Evolutionary conservation across 2,888 invertebrate species (phyloP), one percentile per base, ranked within the genome.

Genomic region (Ectropis crepuscularia): DNA sequence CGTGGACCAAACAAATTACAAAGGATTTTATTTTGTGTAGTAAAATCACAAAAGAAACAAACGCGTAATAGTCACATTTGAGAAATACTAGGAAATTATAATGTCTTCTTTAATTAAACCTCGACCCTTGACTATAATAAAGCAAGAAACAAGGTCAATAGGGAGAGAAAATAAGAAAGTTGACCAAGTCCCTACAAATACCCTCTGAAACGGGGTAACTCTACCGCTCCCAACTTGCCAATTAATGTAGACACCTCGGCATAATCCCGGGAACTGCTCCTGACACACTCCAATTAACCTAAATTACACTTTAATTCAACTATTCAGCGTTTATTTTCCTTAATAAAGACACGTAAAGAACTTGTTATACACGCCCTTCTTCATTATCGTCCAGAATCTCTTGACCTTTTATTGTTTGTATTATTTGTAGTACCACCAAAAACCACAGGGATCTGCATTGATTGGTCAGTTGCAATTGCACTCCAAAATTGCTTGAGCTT

Each of bases 281-380:
- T 53, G 54, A 61, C 65, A 64, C 76, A 71, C 73, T 70, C 72
- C 76, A 82, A 86, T 87, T 81, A 83, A 79, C 65, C 75, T 63
- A 87, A 88, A 88, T 88, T 81, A 79, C 67, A 80, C 87, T 85
- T 82, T 86, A 86, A 83, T 76, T 72, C 81, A 36, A 71, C 67
- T 63, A 67, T 69, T 79, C 81, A 90, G 82, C 82, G 88, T 85
- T 80, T 74, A 80, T 86, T 87, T 89, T 73, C 82, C 68, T 71
- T 79, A 79, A 48, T 54, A 58, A 50, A 48, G 28, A 53, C 46
- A 42, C 42, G 16, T 45, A 43, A 47, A 49, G 82, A 80, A 75
- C 71, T 75, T 63, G 66, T 53, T 74, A 72, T 67, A 74, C 79
- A 74, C 63, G 54, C 10, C 10, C 59, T 41, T 45, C 37, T 41